Percentiles rank a stretch among this genome's conserved stretches.
These are phyloP conservation scores for Stegana nigrithorax DNA, from an alignment of 2,888 invertebrate species.

Conservation along the genomic window DNA sequence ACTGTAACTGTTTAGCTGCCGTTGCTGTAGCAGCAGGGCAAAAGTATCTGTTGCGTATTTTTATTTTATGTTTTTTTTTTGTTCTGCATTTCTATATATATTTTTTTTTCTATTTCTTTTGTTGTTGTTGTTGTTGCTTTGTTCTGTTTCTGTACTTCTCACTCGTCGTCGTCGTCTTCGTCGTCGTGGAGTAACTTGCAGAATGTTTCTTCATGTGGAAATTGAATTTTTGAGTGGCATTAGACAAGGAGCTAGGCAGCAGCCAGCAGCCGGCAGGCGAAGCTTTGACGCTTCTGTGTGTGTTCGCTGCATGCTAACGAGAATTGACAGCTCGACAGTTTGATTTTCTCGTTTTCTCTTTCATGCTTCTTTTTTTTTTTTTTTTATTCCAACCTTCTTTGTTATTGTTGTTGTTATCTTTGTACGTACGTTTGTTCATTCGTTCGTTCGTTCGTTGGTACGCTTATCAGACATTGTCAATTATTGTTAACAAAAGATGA, in stretches of 20 bases:
- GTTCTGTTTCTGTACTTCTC: not conserved
- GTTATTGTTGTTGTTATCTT: not conserved
- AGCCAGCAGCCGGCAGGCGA: not conserved
- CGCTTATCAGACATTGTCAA: not conserved
- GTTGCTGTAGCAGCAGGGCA: no score
- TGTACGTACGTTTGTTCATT: not conserved
- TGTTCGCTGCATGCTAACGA: conserved; percentile 40
- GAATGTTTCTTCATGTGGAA: conserved; percentile 45
- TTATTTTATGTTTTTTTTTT: not conserved
- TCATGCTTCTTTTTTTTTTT: not conserved
- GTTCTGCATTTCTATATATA: not conserved
- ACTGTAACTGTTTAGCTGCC: no score
- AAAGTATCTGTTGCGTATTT: not conserved
- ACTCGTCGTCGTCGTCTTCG: not conserved
- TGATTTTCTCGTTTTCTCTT: conserved; percentile 36
- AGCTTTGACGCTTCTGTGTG: not conserved
- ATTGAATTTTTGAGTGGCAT: conserved; percentile 57
- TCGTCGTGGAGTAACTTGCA: not conserved
- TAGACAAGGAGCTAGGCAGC: conserved; percentile 2
- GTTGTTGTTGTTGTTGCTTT: conserved; percentile 40
- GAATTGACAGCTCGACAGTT: conserved; percentile 59
- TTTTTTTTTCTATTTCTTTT: not conserved
- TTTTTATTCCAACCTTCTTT: not conserved
- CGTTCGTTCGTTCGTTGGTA: not conserved
- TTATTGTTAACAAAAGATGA: no score